Evolutionary conservation across 1,140 invertebrate genomes (phyloP).

Genomic region (Microplitis demolitor): DNA sequence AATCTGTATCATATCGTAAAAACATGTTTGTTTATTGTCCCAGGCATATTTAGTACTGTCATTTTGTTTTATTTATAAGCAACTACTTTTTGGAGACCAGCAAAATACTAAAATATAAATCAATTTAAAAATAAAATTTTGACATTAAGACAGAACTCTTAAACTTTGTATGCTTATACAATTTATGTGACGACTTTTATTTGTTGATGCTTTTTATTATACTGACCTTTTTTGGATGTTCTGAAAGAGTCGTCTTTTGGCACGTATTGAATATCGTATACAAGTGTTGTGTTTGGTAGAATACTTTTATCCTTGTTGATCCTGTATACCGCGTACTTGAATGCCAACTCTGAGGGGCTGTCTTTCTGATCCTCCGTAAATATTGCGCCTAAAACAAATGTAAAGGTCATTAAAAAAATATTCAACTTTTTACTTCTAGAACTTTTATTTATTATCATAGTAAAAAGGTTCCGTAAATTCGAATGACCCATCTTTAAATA

Average conservation of each 20-base stretch:
- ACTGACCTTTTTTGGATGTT: conserved; percentile 86
- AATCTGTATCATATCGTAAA: too few relatives aligned
- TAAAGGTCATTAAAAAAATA: conserved; percentile 9
- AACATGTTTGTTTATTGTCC: too few relatives aligned
- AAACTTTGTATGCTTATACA: neutral
- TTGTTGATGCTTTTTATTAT: neutral
- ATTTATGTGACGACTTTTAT: neutral
- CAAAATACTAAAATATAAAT: too few relatives aligned
- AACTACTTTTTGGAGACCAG: too few relatives aligned
- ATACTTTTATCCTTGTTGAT: conserved; percentile 86
- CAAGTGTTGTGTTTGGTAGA: conserved; percentile 82
- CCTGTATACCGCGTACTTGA: conserved; percentile 91
- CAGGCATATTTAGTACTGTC: too few relatives aligned
- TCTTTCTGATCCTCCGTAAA: conserved; percentile 88
- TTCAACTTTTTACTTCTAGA: neutral
- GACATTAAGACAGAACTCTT: neutral
- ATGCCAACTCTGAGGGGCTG: conserved; percentile 82
- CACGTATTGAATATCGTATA: conserved; percentile 90
- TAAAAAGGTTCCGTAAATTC: too few relatives aligned
- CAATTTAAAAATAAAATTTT: too few relatives aligned
- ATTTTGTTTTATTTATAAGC: too few relatives aligned
- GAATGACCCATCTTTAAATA: too few relatives aligned
- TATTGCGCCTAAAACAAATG: conserved; percentile 78
- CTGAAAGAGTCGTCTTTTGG: conserved; percentile 86
- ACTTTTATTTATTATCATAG: too few relatives aligned